Evolutionary conservation across 2,113 vertebrate genomes (phyloP), one percentile per base, ranked within the genome.

Genomic region (Gobius niger): DNA sequence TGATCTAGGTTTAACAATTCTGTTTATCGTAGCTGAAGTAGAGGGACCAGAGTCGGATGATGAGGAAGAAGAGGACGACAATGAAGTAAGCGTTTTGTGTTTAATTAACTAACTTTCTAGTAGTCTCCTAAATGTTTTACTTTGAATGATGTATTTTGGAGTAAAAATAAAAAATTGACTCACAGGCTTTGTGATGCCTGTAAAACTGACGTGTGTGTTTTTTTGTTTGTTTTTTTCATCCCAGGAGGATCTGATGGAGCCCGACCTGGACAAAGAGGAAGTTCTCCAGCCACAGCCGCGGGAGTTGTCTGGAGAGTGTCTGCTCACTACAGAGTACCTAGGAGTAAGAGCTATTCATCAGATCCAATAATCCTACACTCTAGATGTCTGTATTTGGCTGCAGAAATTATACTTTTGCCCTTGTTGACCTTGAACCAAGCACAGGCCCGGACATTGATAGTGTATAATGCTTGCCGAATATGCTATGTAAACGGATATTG

Each of bases 271-370:
- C 86, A 95, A 94, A 86, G 95, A 96, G 5, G 98, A 99, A 69
- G 80, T 94, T 65, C 88, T 99, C 44, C 92, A 96, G 0, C 94
- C 95, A 24, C 94, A 96, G 65, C 85, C 92, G 2, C 93, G 95
- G 41, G 98, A 99, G 19, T 94, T 99, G 59, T 90, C 90, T 2
- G 98, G 98, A 40, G 98, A 99, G 89, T 94, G 94, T 68, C 92
- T 99, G 57, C 93, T 99, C 71, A 98, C 96, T 50, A 95, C 95
- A 0, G 96, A 99, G 75, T 99, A 99, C 81, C 83, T 99, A 60
- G 98, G 96, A 62, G 97, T 99, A 89, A 91, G 96, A 86, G 9
- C n/a, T 18, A 34, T 24, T 41, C 41, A 42, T n/a, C 40, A 42
- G 14, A 14, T 42, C 7, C 40, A 60, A 10, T 18, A 19, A 18